A percentile compares a stretch with the other conserved stretches of the same genome.
Evolutionary conservation across 1,140 invertebrate species (phyloP).

Genomic region (Diorhabda carinulata): DNA sequence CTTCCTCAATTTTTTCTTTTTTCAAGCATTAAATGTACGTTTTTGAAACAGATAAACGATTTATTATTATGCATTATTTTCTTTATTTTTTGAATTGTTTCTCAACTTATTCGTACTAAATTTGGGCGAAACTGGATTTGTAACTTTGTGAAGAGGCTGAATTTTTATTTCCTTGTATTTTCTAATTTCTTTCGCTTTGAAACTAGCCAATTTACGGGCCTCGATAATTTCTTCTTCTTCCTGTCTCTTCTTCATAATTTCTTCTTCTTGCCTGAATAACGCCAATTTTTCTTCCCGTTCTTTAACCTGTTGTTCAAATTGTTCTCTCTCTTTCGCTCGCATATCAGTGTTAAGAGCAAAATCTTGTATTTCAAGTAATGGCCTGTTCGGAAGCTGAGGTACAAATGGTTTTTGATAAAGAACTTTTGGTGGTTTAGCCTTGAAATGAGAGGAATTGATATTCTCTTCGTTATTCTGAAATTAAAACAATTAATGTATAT

Average conservation of each 20-base stretch:
- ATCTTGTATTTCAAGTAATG: slow-evolving; percentile 36
- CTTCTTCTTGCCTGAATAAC: slow-evolving; percentile 4
- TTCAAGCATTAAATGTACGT: too few relatives aligned
- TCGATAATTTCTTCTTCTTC: slow-evolving; percentile 17
- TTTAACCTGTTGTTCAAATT: slow-evolving; percentile 47
- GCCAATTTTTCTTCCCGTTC: slow-evolving; percentile 47
- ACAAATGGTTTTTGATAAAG: slow-evolving; percentile 53
- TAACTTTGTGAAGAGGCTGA: slow-evolving; percentile 26
- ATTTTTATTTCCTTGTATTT: slow-evolving; percentile 31
- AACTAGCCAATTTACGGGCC: slow-evolving; percentile 25
- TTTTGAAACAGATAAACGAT: too few relatives aligned
- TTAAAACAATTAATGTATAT: too few relatives aligned
- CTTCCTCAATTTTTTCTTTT: too few relatives aligned
- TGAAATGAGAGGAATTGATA: slow-evolving; percentile 42
- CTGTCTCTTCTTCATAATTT: slow-evolving; percentile 15
- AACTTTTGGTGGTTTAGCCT: slow-evolving; percentile 50
- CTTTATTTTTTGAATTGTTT: background rate
- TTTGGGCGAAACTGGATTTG: slow-evolving; percentile 30
- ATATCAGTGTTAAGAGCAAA: slow-evolving; percentile 52
- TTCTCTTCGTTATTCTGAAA: slow-evolving; percentile 26
- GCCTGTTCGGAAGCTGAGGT: slow-evolving; percentile 42
- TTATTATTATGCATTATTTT: slow-evolving; percentile 1
- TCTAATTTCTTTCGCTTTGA: slow-evolving; percentile 32
- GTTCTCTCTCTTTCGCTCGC: slow-evolving; percentile 48
- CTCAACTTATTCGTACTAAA: slow-evolving; percentile 17